Conservation (phyloP, 2,888 invertebrate species). For the Tipula vernalis region DNA sequence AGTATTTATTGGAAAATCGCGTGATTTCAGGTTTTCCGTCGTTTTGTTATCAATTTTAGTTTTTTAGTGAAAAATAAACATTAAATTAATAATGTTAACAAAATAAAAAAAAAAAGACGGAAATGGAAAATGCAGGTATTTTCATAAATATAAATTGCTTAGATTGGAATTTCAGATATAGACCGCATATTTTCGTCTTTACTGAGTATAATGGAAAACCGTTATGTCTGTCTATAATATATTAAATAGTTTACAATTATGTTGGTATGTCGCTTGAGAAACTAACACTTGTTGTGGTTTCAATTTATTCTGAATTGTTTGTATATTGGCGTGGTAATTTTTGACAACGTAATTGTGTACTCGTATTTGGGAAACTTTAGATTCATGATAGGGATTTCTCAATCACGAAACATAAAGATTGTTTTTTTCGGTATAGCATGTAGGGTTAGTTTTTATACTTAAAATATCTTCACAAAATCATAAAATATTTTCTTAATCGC, state of each 20-base stretch:
- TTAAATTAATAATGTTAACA: not conserved
- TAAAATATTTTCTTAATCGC: no score
- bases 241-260: not conserved
- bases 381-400: no score
- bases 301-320: not conserved
- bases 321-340: not conserved
- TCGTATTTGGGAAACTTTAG: no score
- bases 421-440: no score
- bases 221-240: not conserved
- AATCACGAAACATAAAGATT: no score
- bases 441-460: no score
- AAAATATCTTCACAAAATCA: no score
- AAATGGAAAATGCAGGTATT: not conserved
- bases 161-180: not conserved
- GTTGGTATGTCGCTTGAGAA: not conserved
- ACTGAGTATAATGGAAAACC: not conserved
- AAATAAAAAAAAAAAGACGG: not conserved
- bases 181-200: not conserved
- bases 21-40: not conserved
- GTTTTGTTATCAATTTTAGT: not conserved
- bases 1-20: not conserved
- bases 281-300: not conserved
- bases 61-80: not conserved
- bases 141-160: not conserved
- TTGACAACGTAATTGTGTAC: not conserved